Base-by-base conservation (phyloP, 2,888 invertebrate genomes). In the Crioceris asparagi region DNA sequence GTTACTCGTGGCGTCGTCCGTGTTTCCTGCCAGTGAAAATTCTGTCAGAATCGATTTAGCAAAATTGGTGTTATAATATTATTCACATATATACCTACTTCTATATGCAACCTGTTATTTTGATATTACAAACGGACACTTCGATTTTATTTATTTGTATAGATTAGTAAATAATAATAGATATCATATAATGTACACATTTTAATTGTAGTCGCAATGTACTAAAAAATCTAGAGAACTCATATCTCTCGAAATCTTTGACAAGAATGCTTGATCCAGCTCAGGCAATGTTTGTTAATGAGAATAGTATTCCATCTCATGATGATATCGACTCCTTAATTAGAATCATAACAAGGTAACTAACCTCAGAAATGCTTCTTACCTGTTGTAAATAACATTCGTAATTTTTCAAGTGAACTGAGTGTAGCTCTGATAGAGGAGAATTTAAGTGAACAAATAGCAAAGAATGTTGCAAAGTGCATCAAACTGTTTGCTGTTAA, bases 361-460 rank as follows among this genome's bases (percentile, higher is more conserved):
- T 15, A 25, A 14, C n/a, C 16, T 11, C 16, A 7, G 5, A 12
- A 29, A 29, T 27, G 8, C 21, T 34, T 25, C 23, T 11, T 23
- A 36, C 4, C 16, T 26, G 21, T 18, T 32, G 29, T 23, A 14
- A 23, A 27, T n/a, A n/a, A n/a, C n/a, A n/a, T n/a, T n/a, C n/a
- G n/a, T n/a, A n/a, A n/a, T 15, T 16, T 32, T 47, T 50, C 30
- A 59, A 79, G 78, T 52, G 91, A 93, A 56, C 57, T 93, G 38
- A 86, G 84, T 59, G 80, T 91, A 5, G 85, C 90, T 0, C 68
- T 86, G 36, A 82, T 91, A 8, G 93, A 96, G 61, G 75, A 77
- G 49, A 75, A 79, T 44, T 67, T 96, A 30, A 82, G 82, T 48
- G 74, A 79, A 40, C 78, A 83, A 33, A 73, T 88, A 31, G 78